Conservation (phyloP, 1,140 invertebrate genomes). For the Scaptomyza montana region DNA sequence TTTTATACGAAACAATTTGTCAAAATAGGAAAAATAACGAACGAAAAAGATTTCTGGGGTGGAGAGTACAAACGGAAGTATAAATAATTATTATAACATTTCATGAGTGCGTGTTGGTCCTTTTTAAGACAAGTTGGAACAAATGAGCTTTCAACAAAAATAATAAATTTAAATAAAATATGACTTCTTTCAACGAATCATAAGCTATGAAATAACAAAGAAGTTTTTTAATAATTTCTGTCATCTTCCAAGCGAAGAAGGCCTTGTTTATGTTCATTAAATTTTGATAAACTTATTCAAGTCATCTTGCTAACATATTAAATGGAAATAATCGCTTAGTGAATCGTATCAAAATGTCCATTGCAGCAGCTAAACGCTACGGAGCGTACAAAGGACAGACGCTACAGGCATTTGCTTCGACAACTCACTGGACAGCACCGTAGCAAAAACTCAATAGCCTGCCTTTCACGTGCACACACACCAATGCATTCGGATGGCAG, state of each 20-base stretch:
- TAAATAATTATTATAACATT: constrained; percentile 38
- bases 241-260: too few species aligned
- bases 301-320: background rate
- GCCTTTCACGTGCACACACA: constrained; percentile 21
- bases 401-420: constrained; percentile 64
- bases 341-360: constrained; percentile 25
- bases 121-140: constrained; percentile 1
- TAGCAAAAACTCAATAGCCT: constrained; percentile 1
- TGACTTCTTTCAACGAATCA: background rate
- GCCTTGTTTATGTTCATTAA: background rate
- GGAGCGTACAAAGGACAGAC: constrained; percentile 24
- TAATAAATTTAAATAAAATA: constrained; percentile 10
- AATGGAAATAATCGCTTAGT: constrained; percentile 14
- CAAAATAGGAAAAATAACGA: constrained; percentile 15
- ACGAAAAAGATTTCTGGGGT: background rate
- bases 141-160: constrained; percentile 21
- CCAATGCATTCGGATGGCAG: background rate
- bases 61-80: constrained; percentile 2
- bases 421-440: constrained; percentile 23
- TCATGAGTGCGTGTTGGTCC: constrained; percentile 1
- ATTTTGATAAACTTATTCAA: background rate
- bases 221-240: too few species aligned
- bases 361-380: constrained; percentile 25
- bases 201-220: too few species aligned
- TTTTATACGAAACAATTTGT: constrained; percentile 56